Evolutionary conservation across 2,797 vertebrate species (phyloP), one percentile per base, ranked within the genome.

Genomic region (Parauchenoglanis punctatus): DNA sequence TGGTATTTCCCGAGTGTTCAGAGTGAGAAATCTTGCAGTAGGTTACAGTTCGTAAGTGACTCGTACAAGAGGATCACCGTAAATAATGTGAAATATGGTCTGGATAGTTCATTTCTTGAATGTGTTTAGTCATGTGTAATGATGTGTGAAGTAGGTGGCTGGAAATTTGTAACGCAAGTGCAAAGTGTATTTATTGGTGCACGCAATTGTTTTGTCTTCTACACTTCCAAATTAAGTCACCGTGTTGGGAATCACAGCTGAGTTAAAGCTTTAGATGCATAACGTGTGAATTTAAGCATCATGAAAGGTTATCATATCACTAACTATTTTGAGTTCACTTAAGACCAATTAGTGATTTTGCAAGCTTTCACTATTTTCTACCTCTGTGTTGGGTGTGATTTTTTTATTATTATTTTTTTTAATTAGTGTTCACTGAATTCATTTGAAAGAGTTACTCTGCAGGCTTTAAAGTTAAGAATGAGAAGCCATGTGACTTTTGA

Each of bases 121-220:
- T 58, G 77, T 70, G 77, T 70, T 81, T 35, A 46, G 49, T 81
- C 35, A 46, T 52, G 78, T 87, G 68, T 61, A 31, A 28, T 65
- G 31, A 40, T 40, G 52, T 18, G 52, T 81, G 54, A 72, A 83
- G 86, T 75, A 82, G 56, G 68, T 75, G 77, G 83, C 4, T 81
- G 63, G 28, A 82, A 63, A 25, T 61, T 54, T 52, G 40, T 28
- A 72, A 67, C 31, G 28, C 73, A 86, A 81, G 54, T 87, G 35
- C 17, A 86, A 54, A 49, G 46, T n/a, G 28, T 13, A 54, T 54
- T 54, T 40, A 40, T 40, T 54, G 46, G 54, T 68, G 63, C n/a
- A 83, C 63, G 31, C 46, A 52, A n/a, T 49, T n/a, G 18, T 83
- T 46, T 65, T 67, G 59, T 20, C n/a, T 54, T 83, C 7, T 54